These are phyloP conservation scores for Podarcis muralis DNA, from an alignment of 2,113 vertebrate species.

Conservation along the genomic window DNA sequence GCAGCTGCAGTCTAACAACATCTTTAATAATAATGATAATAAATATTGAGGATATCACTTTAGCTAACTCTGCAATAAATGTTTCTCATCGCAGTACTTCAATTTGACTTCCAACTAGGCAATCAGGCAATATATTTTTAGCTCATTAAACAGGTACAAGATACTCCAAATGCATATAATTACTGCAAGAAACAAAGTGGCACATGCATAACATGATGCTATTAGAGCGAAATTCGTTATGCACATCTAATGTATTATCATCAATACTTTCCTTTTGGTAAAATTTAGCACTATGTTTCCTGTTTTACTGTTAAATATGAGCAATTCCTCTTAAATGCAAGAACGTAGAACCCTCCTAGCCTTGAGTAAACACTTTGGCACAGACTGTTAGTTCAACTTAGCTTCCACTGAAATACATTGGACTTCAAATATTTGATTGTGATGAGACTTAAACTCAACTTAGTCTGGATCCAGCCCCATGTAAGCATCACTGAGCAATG, in stretches of 20 bases:
- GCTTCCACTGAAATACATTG: too few species aligned
- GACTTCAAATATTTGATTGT: too few species aligned
- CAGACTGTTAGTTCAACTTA: too few species aligned
- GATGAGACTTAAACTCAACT: too few species aligned
- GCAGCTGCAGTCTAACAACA: too few species aligned
- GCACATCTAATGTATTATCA: neutral
- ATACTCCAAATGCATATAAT: neutral
- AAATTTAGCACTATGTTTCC: neutral
- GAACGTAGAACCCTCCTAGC: neutral
- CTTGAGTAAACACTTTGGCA: neutral
- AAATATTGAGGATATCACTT: too few species aligned
- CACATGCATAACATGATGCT: neutral
- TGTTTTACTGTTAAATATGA: neutral
- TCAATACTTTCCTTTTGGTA: neutral
- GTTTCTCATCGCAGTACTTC: neutral
- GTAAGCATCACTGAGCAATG: neutral
- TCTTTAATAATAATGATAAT: too few species aligned
- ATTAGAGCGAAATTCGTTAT: neutral
- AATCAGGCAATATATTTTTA: neutral
- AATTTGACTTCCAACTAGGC: neutral
- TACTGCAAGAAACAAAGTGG: neutral
- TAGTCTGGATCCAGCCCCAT: too few species aligned
- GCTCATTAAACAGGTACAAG: constrained; percentile 8
- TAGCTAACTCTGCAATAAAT: neutral
- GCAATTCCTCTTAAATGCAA: too few species aligned